phyloP scores from a whole-genome alignment of 35 echinoderm and acorn worm genomes.

The Ophioderma brevispina region DNA sequence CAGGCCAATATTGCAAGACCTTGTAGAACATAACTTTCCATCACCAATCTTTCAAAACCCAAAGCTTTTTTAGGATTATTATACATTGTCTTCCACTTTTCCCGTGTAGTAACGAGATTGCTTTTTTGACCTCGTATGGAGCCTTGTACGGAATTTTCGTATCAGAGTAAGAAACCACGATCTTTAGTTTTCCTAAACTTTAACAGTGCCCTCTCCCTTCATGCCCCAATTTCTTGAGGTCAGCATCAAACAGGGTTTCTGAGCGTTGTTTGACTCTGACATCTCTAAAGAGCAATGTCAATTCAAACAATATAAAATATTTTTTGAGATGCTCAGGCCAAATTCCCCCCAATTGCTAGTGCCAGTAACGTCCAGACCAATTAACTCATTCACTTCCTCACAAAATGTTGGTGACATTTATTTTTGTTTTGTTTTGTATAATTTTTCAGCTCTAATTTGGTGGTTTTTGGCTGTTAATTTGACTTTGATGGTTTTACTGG shows the following conservation, averaged over 20 bases:
- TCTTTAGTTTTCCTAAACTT: not conserved
- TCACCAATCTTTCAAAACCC: not conserved
- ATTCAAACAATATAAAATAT: not conserved
- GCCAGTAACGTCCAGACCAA: too few relatives aligned
- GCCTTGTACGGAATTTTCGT: not conserved
- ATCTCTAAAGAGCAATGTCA: not conserved
- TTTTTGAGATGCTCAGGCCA: not conserved
- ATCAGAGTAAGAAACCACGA: not conserved
- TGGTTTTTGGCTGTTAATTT: not conserved
- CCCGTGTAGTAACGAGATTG: not conserved
- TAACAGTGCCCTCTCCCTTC: not conserved
- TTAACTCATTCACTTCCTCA: not conserved
- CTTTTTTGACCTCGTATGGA: not conserved
- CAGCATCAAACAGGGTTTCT: not conserved
- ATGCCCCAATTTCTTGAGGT: not conserved
- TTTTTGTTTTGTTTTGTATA: too few relatives aligned
- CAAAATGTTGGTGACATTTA: not conserved
- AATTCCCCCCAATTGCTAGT: too few relatives aligned
- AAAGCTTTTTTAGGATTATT: not conserved
- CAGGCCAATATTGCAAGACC: not conserved
- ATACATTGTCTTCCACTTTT: not conserved
- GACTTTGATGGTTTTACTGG: not conserved
- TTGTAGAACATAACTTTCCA: not conserved
- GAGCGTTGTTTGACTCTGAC: too few relatives aligned
- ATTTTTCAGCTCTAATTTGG: not conserved